Evolutionary conservation across 2,888 invertebrate genomes (phyloP), one percentile per base, ranked within the genome.

Genomic region (Oasisia sp.): DNA sequence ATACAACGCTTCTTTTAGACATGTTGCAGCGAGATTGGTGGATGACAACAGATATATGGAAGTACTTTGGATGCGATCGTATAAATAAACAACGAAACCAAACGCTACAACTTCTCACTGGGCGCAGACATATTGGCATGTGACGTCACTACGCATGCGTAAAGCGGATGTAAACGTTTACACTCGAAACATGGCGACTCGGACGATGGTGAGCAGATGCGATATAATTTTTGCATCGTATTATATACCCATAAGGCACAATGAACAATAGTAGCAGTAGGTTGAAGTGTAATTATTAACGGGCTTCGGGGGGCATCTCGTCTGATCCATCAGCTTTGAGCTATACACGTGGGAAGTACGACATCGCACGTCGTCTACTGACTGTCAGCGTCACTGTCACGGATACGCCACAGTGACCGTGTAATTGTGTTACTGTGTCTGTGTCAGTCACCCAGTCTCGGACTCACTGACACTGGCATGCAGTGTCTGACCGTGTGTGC

Each of bases 131-230:
- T 74, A 74, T 74, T 74, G 27, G n/a, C 27, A 27, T 74, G 74
- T 74, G 74, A 74, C n/a, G n/a, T 74, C 74, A 74, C 74, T 74
- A n/a, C 74, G 74, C 74, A 74, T 74, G 74, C 74, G 74, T 74
- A 74, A 19, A 19, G 74, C 27, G 74, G 74, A 74, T 74, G 74
- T 74, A 74, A 74, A 74, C 74, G 74, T 74, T 74, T 74, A 74
- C 74, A 74, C 74, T 74, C 74, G 74, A 74, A 74, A 74, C 74
- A 74, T 74, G 74, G 74, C 74, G 74, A n/a, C 74, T 74, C 74
- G 74, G 27, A 74, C 74, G 74, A 74, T 74, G 74, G 74, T 74
- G n/a, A 74, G 74, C 74, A 74, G 74, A 19, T 74, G 74, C 27
- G 74, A 74, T 50, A 74, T 4, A 7, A 74, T 74, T 27, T 74